Evolutionary conservation across 1,140 invertebrate species (phyloP).

Genomic region (Oreohelix idahoensis): DNA sequence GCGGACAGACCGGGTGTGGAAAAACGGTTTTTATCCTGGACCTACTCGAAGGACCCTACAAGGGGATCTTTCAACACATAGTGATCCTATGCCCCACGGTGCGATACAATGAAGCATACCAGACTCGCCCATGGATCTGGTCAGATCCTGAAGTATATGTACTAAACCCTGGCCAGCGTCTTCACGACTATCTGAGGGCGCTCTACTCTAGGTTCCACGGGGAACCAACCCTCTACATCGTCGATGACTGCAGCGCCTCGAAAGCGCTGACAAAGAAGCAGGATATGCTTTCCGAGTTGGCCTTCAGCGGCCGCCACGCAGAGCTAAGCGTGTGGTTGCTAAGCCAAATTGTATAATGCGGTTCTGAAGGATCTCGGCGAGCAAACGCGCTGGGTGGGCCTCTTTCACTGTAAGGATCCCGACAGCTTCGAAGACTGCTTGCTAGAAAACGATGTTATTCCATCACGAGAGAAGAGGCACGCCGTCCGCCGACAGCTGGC

Average conservation of each 20-base stretch:
- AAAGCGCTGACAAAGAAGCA: neutral
- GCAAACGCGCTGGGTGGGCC: neutral
- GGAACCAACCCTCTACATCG: neutral
- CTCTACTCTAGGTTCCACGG: neutral
- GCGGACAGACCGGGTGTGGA: neutral
- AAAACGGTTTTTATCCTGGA: neutral
- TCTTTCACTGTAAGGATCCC: neutral
- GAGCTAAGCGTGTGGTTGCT: neutral
- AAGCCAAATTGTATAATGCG: neutral
- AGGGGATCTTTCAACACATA: neutral
- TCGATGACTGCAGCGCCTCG: neutral
- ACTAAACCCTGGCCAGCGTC: neutral
- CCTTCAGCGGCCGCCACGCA: neutral
- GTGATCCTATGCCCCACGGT: neutral
- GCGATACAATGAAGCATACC: neutral
- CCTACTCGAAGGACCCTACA: neutral
- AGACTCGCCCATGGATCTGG: neutral
- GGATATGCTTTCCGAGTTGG: neutral
- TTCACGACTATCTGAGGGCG: neutral
- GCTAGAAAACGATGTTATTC: neutral
- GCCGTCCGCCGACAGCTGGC: neutral
- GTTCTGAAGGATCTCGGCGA: neutral
- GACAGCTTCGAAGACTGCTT: neutral
- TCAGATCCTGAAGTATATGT: neutral
- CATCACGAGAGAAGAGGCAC: neutral